Evolutionary conservation across 2,888 invertebrate genomes (phyloP).

Genomic region (Xylota segnis): DNA sequence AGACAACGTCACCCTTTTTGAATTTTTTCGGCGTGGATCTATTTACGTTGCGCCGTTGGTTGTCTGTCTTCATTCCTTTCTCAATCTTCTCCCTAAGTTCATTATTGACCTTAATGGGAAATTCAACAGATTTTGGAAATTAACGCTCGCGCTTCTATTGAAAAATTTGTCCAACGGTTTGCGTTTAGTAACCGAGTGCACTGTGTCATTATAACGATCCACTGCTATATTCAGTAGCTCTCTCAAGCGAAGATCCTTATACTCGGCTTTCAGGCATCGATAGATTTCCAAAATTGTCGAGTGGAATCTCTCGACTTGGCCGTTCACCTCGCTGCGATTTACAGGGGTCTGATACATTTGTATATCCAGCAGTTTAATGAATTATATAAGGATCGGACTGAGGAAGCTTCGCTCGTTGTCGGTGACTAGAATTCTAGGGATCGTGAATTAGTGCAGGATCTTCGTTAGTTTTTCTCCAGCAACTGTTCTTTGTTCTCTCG

Average conservation of each 20-base stretch:
- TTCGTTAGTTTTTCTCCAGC: neutral
- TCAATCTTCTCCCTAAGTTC: neutral
- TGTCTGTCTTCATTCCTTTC: neutral
- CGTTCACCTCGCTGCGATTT: neutral
- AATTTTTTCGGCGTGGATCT: neutral
- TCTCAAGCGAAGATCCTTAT: neutral
- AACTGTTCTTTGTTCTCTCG: conserved; percentile 12
- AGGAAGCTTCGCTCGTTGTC: neutral
- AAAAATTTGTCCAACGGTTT: too few relatives aligned
- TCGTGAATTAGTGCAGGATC: too few relatives aligned
- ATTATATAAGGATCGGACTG: neutral
- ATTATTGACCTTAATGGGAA: neutral
- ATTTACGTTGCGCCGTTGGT: neutral
- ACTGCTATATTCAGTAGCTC: neutral
- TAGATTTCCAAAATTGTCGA: neutral
- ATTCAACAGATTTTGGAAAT: neutral
- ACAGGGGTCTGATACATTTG: too few relatives aligned
- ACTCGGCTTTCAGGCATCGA: neutral
- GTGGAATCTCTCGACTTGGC: neutral
- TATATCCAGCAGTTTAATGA: too few relatives aligned
- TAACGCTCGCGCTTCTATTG: neutral
- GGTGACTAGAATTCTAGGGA: too few relatives aligned
- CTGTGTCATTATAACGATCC: neutral
- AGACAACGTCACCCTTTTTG: neutral
- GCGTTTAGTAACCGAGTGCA: neutral